phyloP scores from a whole-genome alignment of 2,888 invertebrate species.

The Glomeris marginata region DNA sequence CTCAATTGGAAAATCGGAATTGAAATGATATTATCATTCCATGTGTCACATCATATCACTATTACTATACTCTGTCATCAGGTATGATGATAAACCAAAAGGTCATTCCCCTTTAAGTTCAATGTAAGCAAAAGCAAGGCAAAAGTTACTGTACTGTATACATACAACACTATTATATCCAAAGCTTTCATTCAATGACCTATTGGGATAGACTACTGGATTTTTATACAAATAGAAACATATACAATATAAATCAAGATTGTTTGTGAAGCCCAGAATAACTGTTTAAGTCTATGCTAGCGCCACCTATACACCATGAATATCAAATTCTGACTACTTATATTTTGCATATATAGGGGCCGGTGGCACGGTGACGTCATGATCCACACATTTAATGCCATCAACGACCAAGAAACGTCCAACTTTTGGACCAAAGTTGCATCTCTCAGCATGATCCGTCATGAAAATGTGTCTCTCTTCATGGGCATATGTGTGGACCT shows the following conservation, averaged over 20 bases:
- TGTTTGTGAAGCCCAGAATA: background rate
- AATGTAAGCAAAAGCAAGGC: too few relatives aligned
- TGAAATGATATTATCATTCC: background rate
- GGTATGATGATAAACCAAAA: too few relatives aligned
- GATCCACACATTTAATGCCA: conserved; percentile 26
- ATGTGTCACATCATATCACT: conserved; percentile 1
- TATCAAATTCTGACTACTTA: background rate
- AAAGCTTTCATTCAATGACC: background rate
- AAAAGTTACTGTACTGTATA: too few relatives aligned
- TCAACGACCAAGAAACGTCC: conserved; percentile 17
- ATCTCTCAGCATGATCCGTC: conserved; percentile 28
- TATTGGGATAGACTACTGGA: too few relatives aligned
- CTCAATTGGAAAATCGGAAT: background rate
- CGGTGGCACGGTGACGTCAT: conserved; percentile 34
- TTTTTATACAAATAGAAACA: too few relatives aligned
- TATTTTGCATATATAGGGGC: conserved; percentile 21
- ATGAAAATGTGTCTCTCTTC: conserved; percentile 31
- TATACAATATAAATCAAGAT: background rate
- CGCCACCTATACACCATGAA: background rate
- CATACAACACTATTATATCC: background rate
- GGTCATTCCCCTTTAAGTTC: too few relatives aligned
- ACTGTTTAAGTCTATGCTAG: background rate
- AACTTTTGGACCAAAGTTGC: conserved; percentile 23
- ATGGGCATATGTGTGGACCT: conserved; percentile 31
- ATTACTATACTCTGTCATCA: too few relatives aligned